Evolutionary conservation across 2,888 invertebrate species (phyloP).

Genomic region (Beris morrisii): DNA sequence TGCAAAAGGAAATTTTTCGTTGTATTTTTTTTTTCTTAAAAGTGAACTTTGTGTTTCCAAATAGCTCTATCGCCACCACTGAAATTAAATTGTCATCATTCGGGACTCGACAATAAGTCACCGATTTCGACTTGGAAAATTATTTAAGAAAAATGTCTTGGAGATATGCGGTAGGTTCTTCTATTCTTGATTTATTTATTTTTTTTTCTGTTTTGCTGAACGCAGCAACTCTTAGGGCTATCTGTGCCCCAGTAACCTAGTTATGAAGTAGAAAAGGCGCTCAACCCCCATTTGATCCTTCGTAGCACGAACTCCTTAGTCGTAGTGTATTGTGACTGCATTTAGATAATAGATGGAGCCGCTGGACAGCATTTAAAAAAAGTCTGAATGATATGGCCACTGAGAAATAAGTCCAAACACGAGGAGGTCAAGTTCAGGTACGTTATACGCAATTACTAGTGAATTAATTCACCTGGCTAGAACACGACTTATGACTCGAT

Average conservation of each 20-base stretch:
- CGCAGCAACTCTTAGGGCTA: not conserved
- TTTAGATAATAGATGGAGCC: not conserved
- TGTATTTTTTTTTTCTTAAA: too few relatives aligned
- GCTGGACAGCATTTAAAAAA: too few relatives aligned
- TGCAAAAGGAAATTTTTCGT: too few relatives aligned
- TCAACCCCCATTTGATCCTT: not conserved
- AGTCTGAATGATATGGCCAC: too few relatives aligned
- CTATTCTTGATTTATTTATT: conserved; percentile 37
- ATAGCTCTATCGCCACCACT: too few relatives aligned
- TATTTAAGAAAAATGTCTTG: conserved; percentile 47
- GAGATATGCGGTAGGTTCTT: conserved; percentile 51
- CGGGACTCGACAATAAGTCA: conserved; percentile 12
- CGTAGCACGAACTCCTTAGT: not conserved
- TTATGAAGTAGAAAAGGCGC: not conserved
- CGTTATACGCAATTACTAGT: too few relatives aligned
- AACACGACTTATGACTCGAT: too few relatives aligned
- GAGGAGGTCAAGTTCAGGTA: too few relatives aligned
- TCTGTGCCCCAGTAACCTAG: conserved; percentile 27
- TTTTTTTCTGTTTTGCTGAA: not conserved
- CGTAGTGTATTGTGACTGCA: not conserved
- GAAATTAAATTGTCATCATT: too few relatives aligned
- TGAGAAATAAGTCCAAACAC: too few relatives aligned
- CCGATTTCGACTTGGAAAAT: conserved; percentile 10
- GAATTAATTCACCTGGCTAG: too few relatives aligned
- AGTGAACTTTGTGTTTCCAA: too few relatives aligned